These are phyloP conservation scores for Siphamia tubifer DNA, from an alignment of 2,113 vertebrate species.

Conservation along the genomic window DNA sequence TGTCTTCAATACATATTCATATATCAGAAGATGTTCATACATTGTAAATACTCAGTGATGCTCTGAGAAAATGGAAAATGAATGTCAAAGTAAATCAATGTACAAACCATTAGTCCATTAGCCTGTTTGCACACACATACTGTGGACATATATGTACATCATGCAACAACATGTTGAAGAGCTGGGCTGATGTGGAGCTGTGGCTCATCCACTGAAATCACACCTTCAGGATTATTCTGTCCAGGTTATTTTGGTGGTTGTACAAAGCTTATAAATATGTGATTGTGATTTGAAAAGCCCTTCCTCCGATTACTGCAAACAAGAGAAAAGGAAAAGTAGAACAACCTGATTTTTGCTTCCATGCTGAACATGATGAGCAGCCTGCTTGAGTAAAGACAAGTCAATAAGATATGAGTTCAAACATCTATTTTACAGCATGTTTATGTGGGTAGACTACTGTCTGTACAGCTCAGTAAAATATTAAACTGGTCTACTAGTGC, in stretches of 20 bases:
- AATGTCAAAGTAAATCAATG: constrained; percentile 34
- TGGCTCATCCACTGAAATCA: background rate
- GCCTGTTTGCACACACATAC: background rate
- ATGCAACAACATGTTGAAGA: background rate
- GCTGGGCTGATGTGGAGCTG: background rate
- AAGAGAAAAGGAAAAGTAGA: constrained; percentile 6
- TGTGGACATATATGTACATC: background rate
- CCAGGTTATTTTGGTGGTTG: background rate
- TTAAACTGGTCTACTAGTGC: too few species aligned
- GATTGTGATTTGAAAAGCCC: background rate
- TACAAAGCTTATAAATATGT: background rate
- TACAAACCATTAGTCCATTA: background rate
- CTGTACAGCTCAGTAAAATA: too few species aligned
- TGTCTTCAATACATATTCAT: constrained; percentile 56
- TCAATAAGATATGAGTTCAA: background rate
- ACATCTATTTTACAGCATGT: constrained; percentile 1
- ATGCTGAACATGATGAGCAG: background rate
- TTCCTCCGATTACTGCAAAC: background rate
- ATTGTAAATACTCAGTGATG: constrained; percentile 45
- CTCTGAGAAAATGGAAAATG: constrained; percentile 32
- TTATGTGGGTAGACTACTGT: too few species aligned
- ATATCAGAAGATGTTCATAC: constrained; percentile 25
- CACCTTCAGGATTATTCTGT: background rate
- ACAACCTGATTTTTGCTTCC: background rate
- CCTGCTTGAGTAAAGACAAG: background rate